Evolutionary conservation across 35 echinoderm and acorn worm genomes (phyloP).

Genomic region (Apostichopus californicus): DNA sequence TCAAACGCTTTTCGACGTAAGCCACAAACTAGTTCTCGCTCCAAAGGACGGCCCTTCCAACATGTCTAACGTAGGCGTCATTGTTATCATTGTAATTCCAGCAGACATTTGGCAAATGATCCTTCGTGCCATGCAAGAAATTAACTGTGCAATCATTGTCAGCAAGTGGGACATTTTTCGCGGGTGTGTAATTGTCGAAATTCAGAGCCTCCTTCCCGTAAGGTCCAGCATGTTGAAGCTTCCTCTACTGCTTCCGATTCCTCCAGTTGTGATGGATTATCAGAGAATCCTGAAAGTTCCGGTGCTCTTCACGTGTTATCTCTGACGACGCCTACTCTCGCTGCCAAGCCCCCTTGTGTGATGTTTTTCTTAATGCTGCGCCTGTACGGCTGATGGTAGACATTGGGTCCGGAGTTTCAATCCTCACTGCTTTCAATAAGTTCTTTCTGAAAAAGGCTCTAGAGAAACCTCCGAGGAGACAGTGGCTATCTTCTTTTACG

Average conservation of each 20-base stretch:
- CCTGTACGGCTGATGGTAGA: background rate
- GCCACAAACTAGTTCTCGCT: background rate
- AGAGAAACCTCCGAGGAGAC: background rate
- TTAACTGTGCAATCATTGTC: too few relatives aligned
- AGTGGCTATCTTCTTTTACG: background rate
- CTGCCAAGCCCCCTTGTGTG: background rate
- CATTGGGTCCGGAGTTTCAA: background rate
- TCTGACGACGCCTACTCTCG: too few relatives aligned
- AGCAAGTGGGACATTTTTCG: too few relatives aligned
- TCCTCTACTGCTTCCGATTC: too few relatives aligned
- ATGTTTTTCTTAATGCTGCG: background rate
- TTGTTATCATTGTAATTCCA: background rate
- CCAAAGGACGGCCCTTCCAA: background rate
- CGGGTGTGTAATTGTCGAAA: too few relatives aligned
- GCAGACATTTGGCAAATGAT: too few relatives aligned
- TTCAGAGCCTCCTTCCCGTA: too few relatives aligned
- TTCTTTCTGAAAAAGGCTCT: background rate
- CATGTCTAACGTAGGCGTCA: background rate
- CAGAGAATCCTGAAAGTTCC: too few relatives aligned
- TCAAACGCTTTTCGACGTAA: background rate
- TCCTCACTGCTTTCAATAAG: slow-evolving; percentile 13
- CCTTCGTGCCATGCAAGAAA: too few relatives aligned
- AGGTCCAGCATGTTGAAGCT: too few relatives aligned
- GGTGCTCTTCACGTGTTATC: too few relatives aligned
- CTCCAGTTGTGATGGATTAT: too few relatives aligned